Percentiles rank a stretch among this genome's conserved stretches.
Evolutionary conservation across 2,888 invertebrate species (phyloP).

Genomic region (Tethea ocularis): DNA sequence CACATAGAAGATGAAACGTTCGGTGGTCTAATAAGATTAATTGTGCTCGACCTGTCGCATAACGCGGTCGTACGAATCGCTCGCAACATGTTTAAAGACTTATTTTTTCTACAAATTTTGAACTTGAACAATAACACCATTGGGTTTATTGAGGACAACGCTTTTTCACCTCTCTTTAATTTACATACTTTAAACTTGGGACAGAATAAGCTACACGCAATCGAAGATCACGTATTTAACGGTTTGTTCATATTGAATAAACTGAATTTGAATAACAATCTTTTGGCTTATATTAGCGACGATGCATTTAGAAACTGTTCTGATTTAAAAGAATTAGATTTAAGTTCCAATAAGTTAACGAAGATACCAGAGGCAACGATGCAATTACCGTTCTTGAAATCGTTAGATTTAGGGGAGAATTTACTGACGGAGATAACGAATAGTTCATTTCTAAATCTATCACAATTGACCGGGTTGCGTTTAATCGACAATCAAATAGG

Average conservation of each 20-base stretch:
- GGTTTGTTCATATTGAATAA: conserved; percentile 93
- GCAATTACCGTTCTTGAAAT: conserved; percentile 92
- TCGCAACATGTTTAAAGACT: conserved; percentile 92
- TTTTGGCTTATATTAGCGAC: conserved; percentile 89
- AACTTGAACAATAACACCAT: conserved; percentile 94
- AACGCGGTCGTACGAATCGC: conserved; percentile 92
- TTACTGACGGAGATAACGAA: conserved; percentile 92
- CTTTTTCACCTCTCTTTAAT: conserved; percentile 94
- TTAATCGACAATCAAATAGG: conserved; percentile 96
- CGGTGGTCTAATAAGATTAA: conserved; percentile 92
- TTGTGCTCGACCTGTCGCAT: conserved; percentile 93
- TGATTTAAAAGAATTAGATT: conserved; percentile 93
- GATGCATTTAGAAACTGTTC: conserved; percentile 94
- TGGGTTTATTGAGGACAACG: conserved; percentile 92
- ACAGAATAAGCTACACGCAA: conserved; percentile 91
- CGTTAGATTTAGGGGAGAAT: conserved; percentile 96
- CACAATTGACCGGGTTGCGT: conserved; percentile 93
- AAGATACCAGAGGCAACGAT: conserved; percentile 93
- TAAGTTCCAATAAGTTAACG: conserved; percentile 93
- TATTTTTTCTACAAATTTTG: conserved; percentile 93
- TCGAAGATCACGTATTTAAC: conserved; percentile 92
- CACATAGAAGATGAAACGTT: conserved; percentile 94
- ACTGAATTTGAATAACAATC: conserved; percentile 92
- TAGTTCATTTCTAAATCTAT: conserved; percentile 92
- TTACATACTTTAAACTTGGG: conserved; percentile 94